phyloP scores from a whole-genome alignment of 1,140 invertebrate genomes.

The Mizuhopecten yessoensis region DNA sequence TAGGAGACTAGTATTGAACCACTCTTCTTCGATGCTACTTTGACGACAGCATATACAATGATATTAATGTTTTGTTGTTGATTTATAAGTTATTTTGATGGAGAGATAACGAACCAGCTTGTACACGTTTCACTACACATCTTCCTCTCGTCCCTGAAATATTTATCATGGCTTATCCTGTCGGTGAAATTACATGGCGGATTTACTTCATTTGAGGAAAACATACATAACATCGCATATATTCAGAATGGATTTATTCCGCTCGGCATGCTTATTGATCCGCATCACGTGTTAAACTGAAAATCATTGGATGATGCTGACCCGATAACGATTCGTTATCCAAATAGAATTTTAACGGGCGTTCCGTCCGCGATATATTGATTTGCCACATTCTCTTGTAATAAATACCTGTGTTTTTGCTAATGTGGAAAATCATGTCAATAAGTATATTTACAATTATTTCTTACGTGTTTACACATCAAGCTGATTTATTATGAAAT shows the following conservation, averaged over 20 bases:
- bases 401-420: background rate
- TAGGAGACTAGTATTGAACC: no score
- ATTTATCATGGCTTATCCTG: background rate
- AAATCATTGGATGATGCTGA: background rate
- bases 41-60: no score
- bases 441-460: no score
- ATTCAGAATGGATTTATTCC: background rate
- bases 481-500: no score
- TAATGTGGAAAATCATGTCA: no score
- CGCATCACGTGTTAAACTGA: background rate
- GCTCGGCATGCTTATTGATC: background rate
- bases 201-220: background rate
- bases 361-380: background rate
- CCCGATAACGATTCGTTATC: background rate
- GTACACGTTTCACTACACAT: no score
- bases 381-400: background rate
- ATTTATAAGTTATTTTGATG: no score
- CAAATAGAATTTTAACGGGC: conserved; percentile 33
- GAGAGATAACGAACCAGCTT: no score
- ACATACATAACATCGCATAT: background rate
- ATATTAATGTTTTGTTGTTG: no score
- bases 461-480: no score
- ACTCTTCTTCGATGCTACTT: no score
- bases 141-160: no score
- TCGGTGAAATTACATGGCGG: background rate